Conservation (phyloP, 2,888 invertebrate species). For the Drosophila kuntzei region DNA sequence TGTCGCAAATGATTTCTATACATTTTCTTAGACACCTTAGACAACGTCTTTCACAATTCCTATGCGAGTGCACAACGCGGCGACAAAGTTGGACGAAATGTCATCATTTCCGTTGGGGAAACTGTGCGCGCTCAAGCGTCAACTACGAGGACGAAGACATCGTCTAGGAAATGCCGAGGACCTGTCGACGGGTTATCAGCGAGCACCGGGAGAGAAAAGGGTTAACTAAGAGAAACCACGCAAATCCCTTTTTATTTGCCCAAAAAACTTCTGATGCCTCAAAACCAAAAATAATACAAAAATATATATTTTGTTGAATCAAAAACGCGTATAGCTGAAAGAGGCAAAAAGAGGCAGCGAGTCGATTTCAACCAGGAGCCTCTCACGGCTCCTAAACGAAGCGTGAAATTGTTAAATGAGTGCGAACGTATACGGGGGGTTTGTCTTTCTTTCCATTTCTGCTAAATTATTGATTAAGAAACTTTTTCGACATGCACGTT, state of each 20-base stretch:
- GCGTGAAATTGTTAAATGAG: conserved; percentile 82
- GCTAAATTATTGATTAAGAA: conserved; percentile 75
- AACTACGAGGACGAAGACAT: conserved; percentile 17
- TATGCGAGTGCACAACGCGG: conserved; percentile 71
- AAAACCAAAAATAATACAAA: conserved; percentile 17
- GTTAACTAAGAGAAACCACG: conserved; percentile 71
- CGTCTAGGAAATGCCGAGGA: conserved; percentile 17
- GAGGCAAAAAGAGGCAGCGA: neutral
- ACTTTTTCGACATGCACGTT: conserved; percentile 59
- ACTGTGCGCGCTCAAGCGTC: conserved; percentile 65
- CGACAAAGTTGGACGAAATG: conserved; percentile 81
- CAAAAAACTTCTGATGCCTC: conserved; percentile 48
- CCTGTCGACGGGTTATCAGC: conserved; percentile 45
- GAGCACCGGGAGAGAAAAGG: conserved; percentile 53
- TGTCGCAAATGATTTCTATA: conserved; percentile 57
- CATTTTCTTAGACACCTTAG: conserved; percentile 60
- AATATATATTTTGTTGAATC: conserved; percentile 21
- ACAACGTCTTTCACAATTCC: conserved; percentile 59
- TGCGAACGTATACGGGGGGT: conserved; percentile 54
- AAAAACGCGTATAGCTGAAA: conserved; percentile 22
- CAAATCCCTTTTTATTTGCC: conserved; percentile 67
- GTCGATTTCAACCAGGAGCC: conserved; percentile 10
- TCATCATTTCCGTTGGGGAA: conserved; percentile 81
- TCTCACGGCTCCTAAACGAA: conserved; percentile 73
- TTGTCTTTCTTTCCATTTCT: conserved; percentile 36